Conservation (phyloP, 35 echinoderm and acorn worm species). For the Hemicentrotus pulcherrimus region DNA sequence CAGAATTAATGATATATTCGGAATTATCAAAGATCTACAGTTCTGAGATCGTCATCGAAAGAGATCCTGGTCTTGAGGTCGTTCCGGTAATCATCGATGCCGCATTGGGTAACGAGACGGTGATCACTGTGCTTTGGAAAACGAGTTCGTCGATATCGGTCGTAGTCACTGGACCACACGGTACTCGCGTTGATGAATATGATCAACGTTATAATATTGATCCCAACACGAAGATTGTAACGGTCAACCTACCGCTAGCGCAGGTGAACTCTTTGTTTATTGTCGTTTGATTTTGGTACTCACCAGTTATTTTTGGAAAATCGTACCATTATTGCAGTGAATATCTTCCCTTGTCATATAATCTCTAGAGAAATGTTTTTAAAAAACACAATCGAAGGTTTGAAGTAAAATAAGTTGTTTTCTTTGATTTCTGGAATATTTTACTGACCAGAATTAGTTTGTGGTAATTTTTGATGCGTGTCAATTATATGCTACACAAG, state of each 20-base stretch:
- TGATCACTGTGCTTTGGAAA: background rate
- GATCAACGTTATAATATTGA: constrained; percentile 2
- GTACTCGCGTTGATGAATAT: background rate
- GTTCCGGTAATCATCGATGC: constrained; percentile 31
- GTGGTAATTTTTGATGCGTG: too few species aligned
- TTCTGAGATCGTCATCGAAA: background rate
- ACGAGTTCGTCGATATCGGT: background rate
- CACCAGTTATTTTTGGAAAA: background rate
- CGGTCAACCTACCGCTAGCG: background rate
- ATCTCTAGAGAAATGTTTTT: background rate
- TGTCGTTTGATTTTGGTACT: background rate
- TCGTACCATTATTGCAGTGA: background rate
- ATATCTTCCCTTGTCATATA: too few species aligned
- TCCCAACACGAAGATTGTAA: background rate
- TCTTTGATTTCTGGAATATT: too few species aligned
- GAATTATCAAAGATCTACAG: background rate
- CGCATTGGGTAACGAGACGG: constrained; percentile 23
- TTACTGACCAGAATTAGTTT: too few species aligned
- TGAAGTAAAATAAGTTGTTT: too few species aligned
- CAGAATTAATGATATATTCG: too few species aligned
- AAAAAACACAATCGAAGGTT: background rate
- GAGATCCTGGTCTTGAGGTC: background rate
- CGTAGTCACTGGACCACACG: constrained; percentile 1
- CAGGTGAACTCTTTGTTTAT: background rate
- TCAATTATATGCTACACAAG: too few species aligned